phyloP scores from a whole-genome alignment of 2,888 invertebrate species.

The Poecilobothrus nobilitatus region DNA sequence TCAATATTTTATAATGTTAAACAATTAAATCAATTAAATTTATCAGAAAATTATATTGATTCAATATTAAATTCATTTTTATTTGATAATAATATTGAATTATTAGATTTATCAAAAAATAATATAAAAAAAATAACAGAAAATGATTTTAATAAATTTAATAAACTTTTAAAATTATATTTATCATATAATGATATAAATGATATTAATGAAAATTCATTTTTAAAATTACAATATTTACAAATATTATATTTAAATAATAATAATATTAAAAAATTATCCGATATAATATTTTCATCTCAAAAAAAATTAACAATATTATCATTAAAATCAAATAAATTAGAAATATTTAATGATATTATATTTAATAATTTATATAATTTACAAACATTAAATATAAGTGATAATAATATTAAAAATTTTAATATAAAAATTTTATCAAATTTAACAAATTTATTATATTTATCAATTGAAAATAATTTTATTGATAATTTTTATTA shows the following conservation, averaged over 20 bases:
- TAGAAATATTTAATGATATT: background rate
- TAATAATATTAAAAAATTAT: background rate
- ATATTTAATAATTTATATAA: background rate
- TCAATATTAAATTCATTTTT: constrained; percentile 4
- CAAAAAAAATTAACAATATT: background rate
- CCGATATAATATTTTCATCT: background rate
- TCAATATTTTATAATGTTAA: background rate
- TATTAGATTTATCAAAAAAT: constrained; percentile 4
- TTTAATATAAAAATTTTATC: background rate
- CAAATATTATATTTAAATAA: constrained; percentile 2
- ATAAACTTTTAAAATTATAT: background rate
- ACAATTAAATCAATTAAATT: background rate
- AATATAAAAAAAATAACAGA: background rate
- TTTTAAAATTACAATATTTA: background rate
- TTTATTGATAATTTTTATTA: too few species aligned
- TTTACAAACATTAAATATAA: background rate
- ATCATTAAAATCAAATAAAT: background rate
- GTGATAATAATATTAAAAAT: background rate
- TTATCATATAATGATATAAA: background rate
- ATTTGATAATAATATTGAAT: background rate
- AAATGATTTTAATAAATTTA: background rate
- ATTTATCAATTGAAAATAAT: too few species aligned
- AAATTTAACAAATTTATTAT: too few species aligned
- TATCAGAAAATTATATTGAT: background rate
- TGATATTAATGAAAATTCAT: background rate